Evolutionary conservation across 2,797 vertebrate genomes (phyloP).

Genomic region (Megaceryle alcyon): DNA sequence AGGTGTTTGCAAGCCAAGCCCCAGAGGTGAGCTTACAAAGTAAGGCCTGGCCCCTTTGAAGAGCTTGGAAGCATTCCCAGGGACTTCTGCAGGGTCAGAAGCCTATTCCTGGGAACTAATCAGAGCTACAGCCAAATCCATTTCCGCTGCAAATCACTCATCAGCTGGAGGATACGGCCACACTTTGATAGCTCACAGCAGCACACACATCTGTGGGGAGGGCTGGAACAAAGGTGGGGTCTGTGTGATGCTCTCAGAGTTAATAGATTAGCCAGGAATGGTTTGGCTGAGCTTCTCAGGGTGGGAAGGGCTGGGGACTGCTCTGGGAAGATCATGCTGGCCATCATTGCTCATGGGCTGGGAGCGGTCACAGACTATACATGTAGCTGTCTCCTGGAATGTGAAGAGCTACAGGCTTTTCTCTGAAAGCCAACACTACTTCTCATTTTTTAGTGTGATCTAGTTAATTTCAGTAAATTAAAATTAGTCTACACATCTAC

Average conservation of each 20-base stretch:
- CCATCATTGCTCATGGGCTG: background rate
- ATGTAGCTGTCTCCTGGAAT: background rate
- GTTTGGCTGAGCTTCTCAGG: background rate
- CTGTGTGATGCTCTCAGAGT: fast-evolving
- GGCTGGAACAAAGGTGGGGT: background rate
- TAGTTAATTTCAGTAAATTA: background rate
- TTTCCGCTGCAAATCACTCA: conserved; percentile 25
- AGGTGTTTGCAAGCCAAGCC: background rate
- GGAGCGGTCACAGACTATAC: background rate
- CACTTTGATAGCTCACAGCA: background rate
- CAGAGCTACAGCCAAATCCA: background rate
- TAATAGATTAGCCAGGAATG: background rate
- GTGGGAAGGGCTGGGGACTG: background rate
- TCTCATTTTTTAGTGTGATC: background rate
- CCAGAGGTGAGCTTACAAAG: background rate
- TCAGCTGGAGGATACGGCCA: background rate
- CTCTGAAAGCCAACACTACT: background rate
- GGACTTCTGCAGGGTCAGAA: background rate
- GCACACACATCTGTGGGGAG: background rate
- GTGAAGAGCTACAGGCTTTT: background rate
- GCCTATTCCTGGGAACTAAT: background rate
- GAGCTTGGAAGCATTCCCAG: background rate
- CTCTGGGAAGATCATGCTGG: background rate
- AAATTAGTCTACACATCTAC: background rate
- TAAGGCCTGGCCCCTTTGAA: background rate